Base-by-base conservation (phyloP, 2,797 vertebrate genomes). In the Dipus sagitta region DNA sequence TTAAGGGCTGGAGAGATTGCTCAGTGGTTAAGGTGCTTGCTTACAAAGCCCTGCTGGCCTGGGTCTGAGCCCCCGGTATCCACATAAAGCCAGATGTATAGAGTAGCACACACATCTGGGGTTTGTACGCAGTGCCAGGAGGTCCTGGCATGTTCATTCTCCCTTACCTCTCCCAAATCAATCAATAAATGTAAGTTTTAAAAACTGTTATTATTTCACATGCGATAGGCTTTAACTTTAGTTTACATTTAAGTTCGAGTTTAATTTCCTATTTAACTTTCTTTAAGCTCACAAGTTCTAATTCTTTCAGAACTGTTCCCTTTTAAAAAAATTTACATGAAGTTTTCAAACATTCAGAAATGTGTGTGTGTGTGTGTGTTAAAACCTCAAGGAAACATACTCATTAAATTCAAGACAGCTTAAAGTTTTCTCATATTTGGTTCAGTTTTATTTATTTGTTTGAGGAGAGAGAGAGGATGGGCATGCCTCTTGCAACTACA, bases 241-340 rank as follows among this genome's bases (percentile, higher is more conserved):
- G 28, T 58, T 92, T 93, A 81, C 2, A 38, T 21, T 42, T 80
- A 72, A 54, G 14, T 88, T 71, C 42, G 26, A 75, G 81, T 90
- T 67, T 42, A 92, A 60, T 28, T 82, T 81, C 78, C 23, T 82
- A 60, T 65, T 88, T 88, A 88, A 88, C 91, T 80, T 86, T 82
- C 21, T 74, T 42, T 74, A 94, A 85, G 10, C 32, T 83, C 88
- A 81, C 10, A 18, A 38, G 6, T 71, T 67, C 76, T 78, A 87
- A 72, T 91, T 38, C 64, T 60, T 91, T 82, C 28, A 83, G 6
- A 70, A 85, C 81, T 32, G 15, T 71, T 24, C 47, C 58, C 62
- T 84, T 84, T 77, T 9, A 2, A 14, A 62, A 30, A 84, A 88
- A n/a, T 88, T 82, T 54, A 21, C 71, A 28, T 58, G n/a, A 96